phyloP scores from a whole-genome alignment of 2,888 invertebrate species.

The Drosophila paramelanica region DNA sequence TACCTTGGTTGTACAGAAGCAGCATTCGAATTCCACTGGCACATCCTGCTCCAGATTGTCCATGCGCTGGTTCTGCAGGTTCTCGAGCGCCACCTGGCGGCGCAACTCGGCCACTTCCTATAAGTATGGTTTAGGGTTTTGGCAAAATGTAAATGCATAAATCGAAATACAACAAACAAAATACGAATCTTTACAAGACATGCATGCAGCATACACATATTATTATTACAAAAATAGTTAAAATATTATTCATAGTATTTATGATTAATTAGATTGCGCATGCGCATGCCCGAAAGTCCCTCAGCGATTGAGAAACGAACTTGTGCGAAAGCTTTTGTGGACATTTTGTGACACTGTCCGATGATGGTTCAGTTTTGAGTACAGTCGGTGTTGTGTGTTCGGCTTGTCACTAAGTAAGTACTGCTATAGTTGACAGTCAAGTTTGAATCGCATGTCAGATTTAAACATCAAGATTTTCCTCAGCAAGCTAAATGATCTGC shows the following conservation, averaged over 20 bases:
- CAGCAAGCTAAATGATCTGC: conserved; percentile 35
- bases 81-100: conserved; percentile 85
- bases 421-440: conserved; percentile 12
- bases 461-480: conserved; percentile 10
- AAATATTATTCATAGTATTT: conserved; percentile 2
- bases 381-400: neutral
- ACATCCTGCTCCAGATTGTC: conserved; percentile 93
- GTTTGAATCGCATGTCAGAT: conserved; percentile 25
- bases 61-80: conserved; percentile 84
- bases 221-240: conserved; percentile 4
- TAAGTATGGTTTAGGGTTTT: conserved; percentile 75
- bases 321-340: conserved; percentile 14
- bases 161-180: conserved; percentile 44
- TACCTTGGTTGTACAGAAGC: conserved; percentile 98
- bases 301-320: conserved; percentile 3
- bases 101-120: conserved; percentile 86
- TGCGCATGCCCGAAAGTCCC: conserved; percentile 30
- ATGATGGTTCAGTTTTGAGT: conserved; percentile 4
- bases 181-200: conserved; percentile 32
- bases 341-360: conserved; percentile 1
- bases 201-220: conserved; percentile 46
- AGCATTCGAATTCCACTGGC: conserved; percentile 98
- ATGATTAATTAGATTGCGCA: conserved; percentile 1
- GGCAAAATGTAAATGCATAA: conserved; percentile 60
- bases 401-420: conserved; percentile 10